These are phyloP conservation scores for Coenonympha arcania DNA, from an alignment of 2,888 invertebrate genomes.

Conservation along the genomic window DNA sequence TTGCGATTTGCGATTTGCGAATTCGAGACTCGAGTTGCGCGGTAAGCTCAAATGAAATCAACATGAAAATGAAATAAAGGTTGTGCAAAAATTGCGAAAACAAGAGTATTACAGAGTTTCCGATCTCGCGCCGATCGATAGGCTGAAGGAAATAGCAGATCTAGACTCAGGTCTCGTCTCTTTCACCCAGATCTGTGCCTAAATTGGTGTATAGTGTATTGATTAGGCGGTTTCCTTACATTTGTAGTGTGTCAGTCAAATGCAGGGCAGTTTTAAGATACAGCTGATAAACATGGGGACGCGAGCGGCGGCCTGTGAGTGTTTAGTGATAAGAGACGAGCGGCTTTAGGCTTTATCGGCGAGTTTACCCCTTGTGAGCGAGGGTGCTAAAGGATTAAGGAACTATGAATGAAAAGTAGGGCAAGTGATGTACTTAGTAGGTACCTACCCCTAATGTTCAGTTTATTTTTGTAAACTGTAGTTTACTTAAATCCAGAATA, in stretches of 20 bases:
- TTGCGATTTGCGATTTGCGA: too few relatives aligned
- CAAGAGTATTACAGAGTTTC: too few relatives aligned
- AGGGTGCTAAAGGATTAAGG: not conserved
- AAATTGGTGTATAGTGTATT: conserved; percentile 53
- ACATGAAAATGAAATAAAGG: conserved; percentile 24
- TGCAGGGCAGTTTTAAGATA: conserved; percentile 81
- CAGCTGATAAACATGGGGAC: conserved; percentile 90
- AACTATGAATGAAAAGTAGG: not conserved
- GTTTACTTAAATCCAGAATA: too few relatives aligned
- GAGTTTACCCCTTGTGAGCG: conserved; percentile 12
- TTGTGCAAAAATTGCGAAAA: too few relatives aligned
- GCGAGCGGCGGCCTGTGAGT: conserved; percentile 93
- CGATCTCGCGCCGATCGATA: conserved; percentile 45
- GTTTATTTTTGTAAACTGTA: too few relatives aligned
- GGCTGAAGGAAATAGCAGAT: conserved; percentile 57
- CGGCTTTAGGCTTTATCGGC: conserved; percentile 38
- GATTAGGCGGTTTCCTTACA: conserved; percentile 47
- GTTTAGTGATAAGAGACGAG: conserved; percentile 21
- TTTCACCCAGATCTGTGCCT: conserved; percentile 50
- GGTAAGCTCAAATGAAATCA: conserved; percentile 30
- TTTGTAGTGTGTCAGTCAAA: conserved; percentile 53
- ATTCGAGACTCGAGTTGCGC: conserved; percentile 19
- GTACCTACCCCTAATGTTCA: too few relatives aligned
- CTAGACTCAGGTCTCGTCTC: conserved; percentile 70
- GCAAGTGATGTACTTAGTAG: not conserved